phyloP scores from a whole-genome alignment of 2,797 vertebrate genomes.

The Microctenopoma lineatum region DNA sequence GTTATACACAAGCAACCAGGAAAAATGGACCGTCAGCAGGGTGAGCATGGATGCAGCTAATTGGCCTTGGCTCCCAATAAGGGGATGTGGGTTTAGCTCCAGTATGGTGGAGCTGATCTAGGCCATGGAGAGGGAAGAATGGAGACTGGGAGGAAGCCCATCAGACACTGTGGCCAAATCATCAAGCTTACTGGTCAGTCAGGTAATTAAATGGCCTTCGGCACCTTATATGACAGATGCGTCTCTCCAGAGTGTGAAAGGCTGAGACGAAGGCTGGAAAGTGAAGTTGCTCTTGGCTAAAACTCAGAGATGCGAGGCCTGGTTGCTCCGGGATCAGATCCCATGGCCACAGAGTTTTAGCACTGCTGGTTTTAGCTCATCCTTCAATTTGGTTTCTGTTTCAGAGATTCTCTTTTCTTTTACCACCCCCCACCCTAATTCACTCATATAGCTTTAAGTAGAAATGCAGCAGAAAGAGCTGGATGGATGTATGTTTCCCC shows the following conservation, averaged over 20 bases:
- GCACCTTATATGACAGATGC: slow-evolving; percentile 31
- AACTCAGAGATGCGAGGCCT: slow-evolving; percentile 61
- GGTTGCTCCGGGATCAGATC: slow-evolving; percentile 53
- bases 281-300: slow-evolving; percentile 49
- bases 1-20: slow-evolving; percentile 51
- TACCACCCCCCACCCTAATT: slow-evolving; percentile 49
- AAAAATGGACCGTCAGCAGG: slow-evolving; percentile 68
- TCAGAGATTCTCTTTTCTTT: slow-evolving; percentile 55
- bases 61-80: slow-evolving; percentile 70
- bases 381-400: slow-evolving; percentile 80
- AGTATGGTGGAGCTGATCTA: slow-evolving; percentile 47
- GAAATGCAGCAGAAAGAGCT: slow-evolving; percentile 78
- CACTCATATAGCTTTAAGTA: slow-evolving; percentile 71
- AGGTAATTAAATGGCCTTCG: slow-evolving; percentile 67
- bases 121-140: slow-evolving; percentile 44
- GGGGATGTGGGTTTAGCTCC: slow-evolving; percentile 74
- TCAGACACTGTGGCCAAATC: slow-evolving; percentile 59
- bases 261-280: slow-evolving; percentile 44
- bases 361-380: slow-evolving; percentile 77
- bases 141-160: slow-evolving; percentile 63
- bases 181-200: slow-evolving; percentile 53
- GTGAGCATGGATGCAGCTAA: slow-evolving; percentile 66
- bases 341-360: slow-evolving; percentile 66
- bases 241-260: slow-evolving; percentile 62
- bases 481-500: slow-evolving; percentile 75